Conservation (phyloP, 2,797 vertebrate species). For the Thalassophryne amazonica region DNA sequence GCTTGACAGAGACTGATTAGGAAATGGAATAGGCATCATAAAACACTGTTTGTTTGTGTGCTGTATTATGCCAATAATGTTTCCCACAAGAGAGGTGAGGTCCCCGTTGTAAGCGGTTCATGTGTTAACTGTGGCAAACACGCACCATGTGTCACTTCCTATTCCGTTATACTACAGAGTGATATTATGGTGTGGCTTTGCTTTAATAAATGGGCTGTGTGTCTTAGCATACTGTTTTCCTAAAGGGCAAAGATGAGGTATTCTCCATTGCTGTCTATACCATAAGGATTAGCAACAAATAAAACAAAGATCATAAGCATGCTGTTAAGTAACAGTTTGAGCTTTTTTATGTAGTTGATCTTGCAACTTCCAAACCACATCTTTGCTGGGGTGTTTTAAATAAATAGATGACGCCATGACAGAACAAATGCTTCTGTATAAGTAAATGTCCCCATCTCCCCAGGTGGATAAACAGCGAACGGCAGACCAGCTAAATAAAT, state of each 20-base stretch:
- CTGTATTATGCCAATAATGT: conserved; percentile 9
- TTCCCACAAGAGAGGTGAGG: conserved; percentile 30
- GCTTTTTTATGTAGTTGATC: conserved; percentile 45
- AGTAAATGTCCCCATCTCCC: conserved; percentile 80
- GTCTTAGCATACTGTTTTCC: conserved; percentile 64
- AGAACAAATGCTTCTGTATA: conserved; percentile 68
- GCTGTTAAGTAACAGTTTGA: conserved; percentile 68
- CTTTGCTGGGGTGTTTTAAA: conserved; percentile 56
- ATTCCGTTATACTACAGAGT: conserved; percentile 25
- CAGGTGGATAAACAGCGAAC: conserved; percentile 63
- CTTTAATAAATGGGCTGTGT: conserved; percentile 57
- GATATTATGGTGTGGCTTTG: conserved; percentile 19
- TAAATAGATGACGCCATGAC: conserved; percentile 71
- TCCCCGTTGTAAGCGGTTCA: conserved; percentile 16
- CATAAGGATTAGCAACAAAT: conserved; percentile 67
- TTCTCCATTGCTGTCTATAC: conserved; percentile 61
- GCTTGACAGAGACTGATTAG: conserved; percentile 27
- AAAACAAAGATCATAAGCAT: conserved; percentile 75
- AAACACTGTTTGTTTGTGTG: conserved; percentile 37
- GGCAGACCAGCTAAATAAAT: conserved; percentile 79
- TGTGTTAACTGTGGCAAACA: conserved; percentile 36
- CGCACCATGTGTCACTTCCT: conserved; percentile 36
- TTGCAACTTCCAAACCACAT: conserved; percentile 40
- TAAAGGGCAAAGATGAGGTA: conserved; percentile 61
- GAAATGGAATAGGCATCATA: conserved; percentile 24